These are phyloP conservation scores for Amblyjoppa fuscipennis DNA, from an alignment of 2,888 invertebrate species.

Conservation along the genomic window DNA sequence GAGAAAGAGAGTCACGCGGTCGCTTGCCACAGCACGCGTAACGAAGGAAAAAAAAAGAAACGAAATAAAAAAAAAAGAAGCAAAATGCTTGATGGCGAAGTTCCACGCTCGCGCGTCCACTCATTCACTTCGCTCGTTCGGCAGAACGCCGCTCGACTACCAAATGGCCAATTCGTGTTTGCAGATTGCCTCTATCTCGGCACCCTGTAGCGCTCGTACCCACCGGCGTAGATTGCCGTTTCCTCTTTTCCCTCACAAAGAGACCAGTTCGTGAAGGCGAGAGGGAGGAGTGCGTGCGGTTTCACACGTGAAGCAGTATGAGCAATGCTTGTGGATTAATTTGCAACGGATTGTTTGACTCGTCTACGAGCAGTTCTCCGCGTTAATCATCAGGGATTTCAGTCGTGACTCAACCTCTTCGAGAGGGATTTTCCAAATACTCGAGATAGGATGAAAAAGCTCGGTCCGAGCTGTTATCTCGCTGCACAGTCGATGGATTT, in stretches of 20 bases:
- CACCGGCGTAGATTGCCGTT: conserved; percentile 79
- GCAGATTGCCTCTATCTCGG: conserved; percentile 84
- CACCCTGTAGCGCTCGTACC: conserved; percentile 78
- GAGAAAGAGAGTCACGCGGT: conserved; percentile 14
- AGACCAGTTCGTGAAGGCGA: conserved; percentile 52
- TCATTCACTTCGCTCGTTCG: conserved; percentile 67
- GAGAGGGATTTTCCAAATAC: conserved; percentile 36
- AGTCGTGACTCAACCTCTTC: conserved; percentile 25
- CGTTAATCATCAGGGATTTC: neutral
- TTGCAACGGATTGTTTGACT: neutral
- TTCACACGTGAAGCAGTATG: neutral
- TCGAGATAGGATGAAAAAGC: conserved; percentile 34
- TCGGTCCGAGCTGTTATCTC: conserved; percentile 36
- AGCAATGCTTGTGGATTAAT: neutral
- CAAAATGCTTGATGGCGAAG: conserved; percentile 71
- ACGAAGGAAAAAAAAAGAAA: conserved; percentile 63
- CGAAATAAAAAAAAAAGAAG: conserved; percentile 70
- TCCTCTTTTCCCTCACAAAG: conserved; percentile 80
- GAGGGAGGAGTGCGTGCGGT: neutral
- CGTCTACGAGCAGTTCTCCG: neutral
- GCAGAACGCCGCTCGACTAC: conserved; percentile 74
- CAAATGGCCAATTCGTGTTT: conserved; percentile 85
- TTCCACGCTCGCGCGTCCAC: conserved; percentile 66
- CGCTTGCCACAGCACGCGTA: conserved; percentile 14
- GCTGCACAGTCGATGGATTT: conserved; percentile 26